phyloP scores from a whole-genome alignment of 2,888 invertebrate species.

The Acrobeloides nanus region DNA sequence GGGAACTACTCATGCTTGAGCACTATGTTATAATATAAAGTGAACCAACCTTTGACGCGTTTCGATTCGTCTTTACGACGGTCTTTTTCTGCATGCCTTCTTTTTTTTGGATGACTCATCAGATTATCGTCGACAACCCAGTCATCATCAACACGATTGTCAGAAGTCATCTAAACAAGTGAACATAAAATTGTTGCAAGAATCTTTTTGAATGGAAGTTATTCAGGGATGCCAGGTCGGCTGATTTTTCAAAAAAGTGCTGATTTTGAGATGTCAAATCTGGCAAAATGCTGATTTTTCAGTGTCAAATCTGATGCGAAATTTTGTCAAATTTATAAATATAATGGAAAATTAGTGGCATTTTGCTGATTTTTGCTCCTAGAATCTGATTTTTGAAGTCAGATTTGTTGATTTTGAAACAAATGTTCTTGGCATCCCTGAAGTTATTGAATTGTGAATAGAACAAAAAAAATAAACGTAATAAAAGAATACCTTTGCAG shows the following conservation, averaged over 20 bases:
- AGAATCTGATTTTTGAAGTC: too few species aligned
- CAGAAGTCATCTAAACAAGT: conserved; percentile 14
- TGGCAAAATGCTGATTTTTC: too few species aligned
- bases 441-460: neutral
- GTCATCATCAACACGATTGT: conserved; percentile 35
- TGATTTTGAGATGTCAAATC: too few species aligned
- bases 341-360: too few species aligned
- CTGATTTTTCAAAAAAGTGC: too few species aligned
- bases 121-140: conserved; percentile 41
- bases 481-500: conserved; percentile 28
- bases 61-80: conserved; percentile 21
- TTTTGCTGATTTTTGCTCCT: too few species aligned
- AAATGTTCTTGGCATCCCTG: too few species aligned
- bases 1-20: too few species aligned
- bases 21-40: too few species aligned
- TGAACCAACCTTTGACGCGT: conserved; percentile 29
- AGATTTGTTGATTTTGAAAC: too few species aligned
- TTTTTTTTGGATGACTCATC: conserved; percentile 18
- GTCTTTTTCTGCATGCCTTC: conserved; percentile 39
- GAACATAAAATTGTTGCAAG: neutral
- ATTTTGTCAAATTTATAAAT: too few species aligned
- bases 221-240: neutral
- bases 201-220: neutral
- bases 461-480: neutral
- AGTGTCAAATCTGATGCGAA: too few species aligned